phyloP scores from a whole-genome alignment of 2,888 invertebrate genomes.

The Pollenia griseotomentosa region DNA sequence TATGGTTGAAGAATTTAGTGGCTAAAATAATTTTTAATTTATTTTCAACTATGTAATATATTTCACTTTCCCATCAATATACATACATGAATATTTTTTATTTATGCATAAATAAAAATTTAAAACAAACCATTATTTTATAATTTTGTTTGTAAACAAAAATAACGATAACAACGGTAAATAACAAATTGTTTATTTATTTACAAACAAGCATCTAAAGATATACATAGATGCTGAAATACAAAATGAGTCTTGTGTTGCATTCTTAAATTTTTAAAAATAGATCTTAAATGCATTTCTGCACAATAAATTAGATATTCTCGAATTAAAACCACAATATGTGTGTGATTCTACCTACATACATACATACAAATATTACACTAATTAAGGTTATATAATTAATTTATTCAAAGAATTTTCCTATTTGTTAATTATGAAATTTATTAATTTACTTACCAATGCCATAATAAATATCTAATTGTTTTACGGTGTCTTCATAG shows the following conservation, averaged over 20 bases:
- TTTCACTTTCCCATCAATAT: no score
- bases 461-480: constrained; percentile 96
- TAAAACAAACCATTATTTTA: neutral
- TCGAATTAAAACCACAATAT: neutral
- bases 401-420: constrained; percentile 7
- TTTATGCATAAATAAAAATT: no score
- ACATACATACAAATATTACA: neutral
- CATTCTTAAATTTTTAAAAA: constrained; percentile 36
- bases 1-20: no score
- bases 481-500: constrained; percentile 95
- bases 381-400: constrained; percentile 63
- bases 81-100: no score
- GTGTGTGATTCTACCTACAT: neutral
- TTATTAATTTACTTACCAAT: constrained; percentile 87
- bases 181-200: constrained; percentile 24
- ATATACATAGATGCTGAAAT: neutral
- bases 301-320: neutral
- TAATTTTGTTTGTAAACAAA: constrained; percentile 19
- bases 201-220: neutral
- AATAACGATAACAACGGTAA: neutral
- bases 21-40: no score
- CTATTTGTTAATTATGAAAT: constrained; percentile 19
- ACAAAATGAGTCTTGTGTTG: neutral
- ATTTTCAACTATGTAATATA: no score
- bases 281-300: constrained; percentile 21